Percentiles rank a stretch among this genome's conserved stretches.
Conservation (phyloP, 2,797 vertebrate species). For the Propithecus deckenii region DNA sequence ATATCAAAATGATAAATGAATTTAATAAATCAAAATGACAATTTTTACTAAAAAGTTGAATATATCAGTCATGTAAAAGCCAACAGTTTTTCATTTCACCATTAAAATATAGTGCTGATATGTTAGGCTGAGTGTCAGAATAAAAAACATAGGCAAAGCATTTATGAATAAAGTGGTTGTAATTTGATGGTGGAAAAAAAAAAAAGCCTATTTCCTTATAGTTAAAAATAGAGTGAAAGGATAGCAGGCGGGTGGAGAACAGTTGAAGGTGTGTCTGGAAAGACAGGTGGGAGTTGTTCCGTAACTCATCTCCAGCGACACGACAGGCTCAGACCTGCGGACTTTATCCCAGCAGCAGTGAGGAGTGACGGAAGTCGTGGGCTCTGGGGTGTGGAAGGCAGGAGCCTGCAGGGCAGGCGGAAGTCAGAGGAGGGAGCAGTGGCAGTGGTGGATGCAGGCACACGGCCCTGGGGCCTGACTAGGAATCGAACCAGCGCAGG, state of each 20-base stretch:
- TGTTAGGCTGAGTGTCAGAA: not conserved
- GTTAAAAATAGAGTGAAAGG: constrained; percentile 53
- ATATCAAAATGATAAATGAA: constrained; percentile 9
- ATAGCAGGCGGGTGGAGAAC: not conserved
- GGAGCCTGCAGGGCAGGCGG: not conserved
- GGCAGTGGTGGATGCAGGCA: not conserved
- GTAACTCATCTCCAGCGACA: not conserved
- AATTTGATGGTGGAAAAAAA: not conserved
- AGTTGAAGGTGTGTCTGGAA: not conserved
- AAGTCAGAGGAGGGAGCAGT: no score
- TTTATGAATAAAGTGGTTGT: constrained; percentile 61
- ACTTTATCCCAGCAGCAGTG: no score
- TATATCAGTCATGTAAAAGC: constrained; percentile 8
- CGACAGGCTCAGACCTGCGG: not conserved
- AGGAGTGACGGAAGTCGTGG: rapidly evolving
- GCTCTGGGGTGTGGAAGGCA: not conserved
- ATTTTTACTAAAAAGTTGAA: constrained; percentile 6
- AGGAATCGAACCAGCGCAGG: not conserved
- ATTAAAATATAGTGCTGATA: constrained; percentile 16
- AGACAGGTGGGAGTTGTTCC: not conserved
- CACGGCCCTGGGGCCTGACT: no score
- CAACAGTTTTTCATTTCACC: constrained; percentile 21
- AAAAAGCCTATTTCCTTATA: not conserved
- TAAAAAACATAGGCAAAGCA: not conserved
- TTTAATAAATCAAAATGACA: constrained; percentile 38